Base-by-base conservation (phyloP, 2,797 vertebrate genomes). In the Tenualosa thibaudeaui region DNA sequence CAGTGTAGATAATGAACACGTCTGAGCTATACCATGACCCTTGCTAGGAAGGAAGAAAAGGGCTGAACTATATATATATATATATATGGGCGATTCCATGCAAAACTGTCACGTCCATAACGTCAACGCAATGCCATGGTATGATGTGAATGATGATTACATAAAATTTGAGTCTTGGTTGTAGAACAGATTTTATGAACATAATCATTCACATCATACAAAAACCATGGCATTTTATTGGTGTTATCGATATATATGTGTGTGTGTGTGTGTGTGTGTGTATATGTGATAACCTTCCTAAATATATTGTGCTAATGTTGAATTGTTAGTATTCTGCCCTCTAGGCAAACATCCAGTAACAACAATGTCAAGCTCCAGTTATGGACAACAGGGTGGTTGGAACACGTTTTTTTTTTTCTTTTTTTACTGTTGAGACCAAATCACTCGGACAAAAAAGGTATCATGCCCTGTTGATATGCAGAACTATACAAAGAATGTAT, bases 41-140 rank as follows among this genome's bases (percentile, higher is more conserved):
- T 88, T 84, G 65, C 81, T 62, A 83, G 75, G 81, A 89, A 83
- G 88, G 86, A 88, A 84, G 88, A 90, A 91, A 94, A 95, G 93
- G 94, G 94, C 94, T 92, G 85, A 90, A 89, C 40, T 85, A 71
- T 86, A 40, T 71, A 40, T 71, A 71, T 40, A 15, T 68, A 37
- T 26, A 37, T 68, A 13, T 40, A 40, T 71, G 46, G 4, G 46
- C 0, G 2, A 31, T 31, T 31, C 31, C 31, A 31, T 31, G 31
- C 31, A 31, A 31, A 31, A 31, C 31, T 1, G 31, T 31, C 0
- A 31, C 31, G 1, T 31, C 31, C 31, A 31, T 31, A 31, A 31
- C 31, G 31, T 31, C 31, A 31, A 31, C 31, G 1, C 31, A 31
- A 31, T 31, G 31, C 31, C 31, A 31, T 31, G 31, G 31, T 31